phyloP scores from a whole-genome alignment of 2,113 vertebrate genomes.

The Xyliphius kryptos region DNA sequence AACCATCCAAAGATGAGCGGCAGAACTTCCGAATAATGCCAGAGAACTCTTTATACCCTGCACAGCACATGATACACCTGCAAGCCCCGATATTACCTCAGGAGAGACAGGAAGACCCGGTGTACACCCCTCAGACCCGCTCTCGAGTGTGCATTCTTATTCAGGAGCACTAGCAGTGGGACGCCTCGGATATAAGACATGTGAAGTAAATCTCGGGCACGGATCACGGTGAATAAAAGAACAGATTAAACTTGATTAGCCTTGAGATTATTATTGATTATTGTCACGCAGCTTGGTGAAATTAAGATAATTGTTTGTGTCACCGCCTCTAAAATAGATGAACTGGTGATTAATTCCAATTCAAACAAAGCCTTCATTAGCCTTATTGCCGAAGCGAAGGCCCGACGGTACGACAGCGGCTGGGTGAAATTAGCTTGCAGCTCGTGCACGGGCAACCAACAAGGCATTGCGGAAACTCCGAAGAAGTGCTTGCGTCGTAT shows the following conservation, averaged over 20 bases:
- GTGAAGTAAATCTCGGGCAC: slow-evolving; percentile 28
- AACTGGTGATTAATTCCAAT: slow-evolving; percentile 40
- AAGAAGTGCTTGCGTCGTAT: slow-evolving; percentile 25
- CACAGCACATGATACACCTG: too few relatives aligned
- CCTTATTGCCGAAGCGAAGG: slow-evolving; percentile 24
- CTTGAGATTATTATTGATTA: slow-evolving; percentile 46
- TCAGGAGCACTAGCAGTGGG: too few relatives aligned
- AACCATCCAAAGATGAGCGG: too few relatives aligned
- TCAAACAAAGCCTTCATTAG: slow-evolving; percentile 41
- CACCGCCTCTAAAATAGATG: slow-evolving; percentile 32
- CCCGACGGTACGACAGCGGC: slow-evolving; percentile 19
- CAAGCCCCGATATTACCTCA: too few relatives aligned
- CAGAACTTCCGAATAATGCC: too few relatives aligned
- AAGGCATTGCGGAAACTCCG: slow-evolving; percentile 33
- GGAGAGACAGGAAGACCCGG: too few relatives aligned
- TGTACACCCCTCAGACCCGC: too few relatives aligned
- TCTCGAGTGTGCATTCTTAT: too few relatives aligned
- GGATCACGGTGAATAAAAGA: slow-evolving; percentile 30
- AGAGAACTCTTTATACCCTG: too few relatives aligned
- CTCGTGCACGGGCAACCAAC: slow-evolving; percentile 36
- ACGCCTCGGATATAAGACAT: too few relatives aligned
- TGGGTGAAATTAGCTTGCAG: slow-evolving; percentile 35
- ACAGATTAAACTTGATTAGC: slow-evolving; percentile 38
- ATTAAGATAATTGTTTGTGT: slow-evolving; percentile 46
- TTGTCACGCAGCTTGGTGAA: slow-evolving; percentile 35